These are phyloP conservation scores for Numenius arquata DNA, from an alignment of 2,113 vertebrate species.

Conservation along the genomic window DNA sequence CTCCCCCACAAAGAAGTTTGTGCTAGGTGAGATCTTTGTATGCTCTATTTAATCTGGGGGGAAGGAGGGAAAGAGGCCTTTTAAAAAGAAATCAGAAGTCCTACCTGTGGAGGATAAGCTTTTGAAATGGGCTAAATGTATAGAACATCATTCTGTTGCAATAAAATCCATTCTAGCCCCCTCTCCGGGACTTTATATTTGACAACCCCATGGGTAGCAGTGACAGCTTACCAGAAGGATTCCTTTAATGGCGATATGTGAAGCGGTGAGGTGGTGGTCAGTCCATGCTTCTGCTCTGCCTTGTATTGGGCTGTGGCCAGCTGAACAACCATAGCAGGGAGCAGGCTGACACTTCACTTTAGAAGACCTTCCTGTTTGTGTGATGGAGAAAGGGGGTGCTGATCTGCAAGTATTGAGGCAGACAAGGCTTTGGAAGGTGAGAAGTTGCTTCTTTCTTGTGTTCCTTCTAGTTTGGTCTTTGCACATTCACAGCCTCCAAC, in stretches of 20 bases:
- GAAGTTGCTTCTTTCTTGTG: neutral
- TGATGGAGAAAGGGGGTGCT: fast-evolving
- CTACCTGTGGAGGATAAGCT: neutral
- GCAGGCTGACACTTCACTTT: neutral
- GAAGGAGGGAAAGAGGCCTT: neutral
- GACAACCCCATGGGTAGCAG: neutral
- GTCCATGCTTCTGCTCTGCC: neutral
- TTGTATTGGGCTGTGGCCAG: neutral
- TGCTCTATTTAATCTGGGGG: neutral
- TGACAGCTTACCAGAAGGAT: neutral
- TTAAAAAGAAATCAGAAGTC: neutral
- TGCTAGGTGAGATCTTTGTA: neutral
- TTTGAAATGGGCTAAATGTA: neutral
- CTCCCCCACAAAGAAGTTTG: neutral
- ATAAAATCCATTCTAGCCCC: neutral
- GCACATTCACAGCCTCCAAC: neutral
- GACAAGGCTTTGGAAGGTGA: neutral
- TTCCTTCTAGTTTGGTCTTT: neutral
- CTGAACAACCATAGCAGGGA: neutral
- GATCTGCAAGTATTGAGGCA: neutral
- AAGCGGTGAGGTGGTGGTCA: neutral
- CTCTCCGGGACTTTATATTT: neutral
- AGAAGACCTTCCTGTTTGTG: neutral
- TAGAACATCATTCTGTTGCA: neutral
- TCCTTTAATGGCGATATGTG: fast-evolving